Evolutionary conservation across 2,888 invertebrate species (phyloP).

Genomic region (Rhagonycha lutea): DNA sequence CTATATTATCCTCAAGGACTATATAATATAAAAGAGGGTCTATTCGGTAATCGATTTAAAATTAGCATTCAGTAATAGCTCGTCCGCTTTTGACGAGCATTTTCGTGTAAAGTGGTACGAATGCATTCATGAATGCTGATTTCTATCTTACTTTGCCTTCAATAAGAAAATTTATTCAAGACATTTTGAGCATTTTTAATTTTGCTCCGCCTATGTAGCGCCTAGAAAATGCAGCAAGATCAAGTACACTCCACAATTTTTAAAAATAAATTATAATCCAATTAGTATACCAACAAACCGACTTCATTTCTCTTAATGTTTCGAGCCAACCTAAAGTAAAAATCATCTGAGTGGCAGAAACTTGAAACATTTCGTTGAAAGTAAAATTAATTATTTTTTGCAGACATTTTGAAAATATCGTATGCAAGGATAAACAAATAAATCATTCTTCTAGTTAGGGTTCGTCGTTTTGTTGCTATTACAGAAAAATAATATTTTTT

Average conservation of each 20-base stretch:
- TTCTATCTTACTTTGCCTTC: slow-evolving; percentile 35
- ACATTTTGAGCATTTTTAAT: slow-evolving; percentile 27
- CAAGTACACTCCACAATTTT: slow-evolving; percentile 19
- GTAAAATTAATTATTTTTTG: not conserved
- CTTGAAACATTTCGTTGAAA: not conserved
- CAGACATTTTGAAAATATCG: not conserved
- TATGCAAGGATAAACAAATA: not conserved
- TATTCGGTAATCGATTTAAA: slow-evolving; percentile 39
- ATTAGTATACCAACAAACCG: not conserved
- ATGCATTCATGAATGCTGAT: slow-evolving; percentile 38
- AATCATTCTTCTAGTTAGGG: not conserved
- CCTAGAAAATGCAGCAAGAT: slow-evolving; percentile 17
- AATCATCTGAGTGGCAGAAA: not conserved
- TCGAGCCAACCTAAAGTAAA: not conserved
- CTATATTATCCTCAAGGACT: not conserved
- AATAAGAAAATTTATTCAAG: slow-evolving; percentile 38
- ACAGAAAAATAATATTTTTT: slow-evolving; percentile 25
- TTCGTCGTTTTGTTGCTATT: slow-evolving; percentile 3
- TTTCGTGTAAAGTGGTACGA: slow-evolving; percentile 35
- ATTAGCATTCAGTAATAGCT: slow-evolving; percentile 42
- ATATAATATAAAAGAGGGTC: slow-evolving; percentile 12
- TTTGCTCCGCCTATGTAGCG: slow-evolving; percentile 16
- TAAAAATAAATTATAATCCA: not conserved
- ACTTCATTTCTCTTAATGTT: not conserved
- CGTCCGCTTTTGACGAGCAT: slow-evolving; percentile 34